A percentile compares a stretch with the other conserved stretches of the same genome.
These are phyloP conservation scores for Leptoclinus maculatus DNA, from an alignment of 2,797 vertebrate genomes.

Conservation along the genomic window DNA sequence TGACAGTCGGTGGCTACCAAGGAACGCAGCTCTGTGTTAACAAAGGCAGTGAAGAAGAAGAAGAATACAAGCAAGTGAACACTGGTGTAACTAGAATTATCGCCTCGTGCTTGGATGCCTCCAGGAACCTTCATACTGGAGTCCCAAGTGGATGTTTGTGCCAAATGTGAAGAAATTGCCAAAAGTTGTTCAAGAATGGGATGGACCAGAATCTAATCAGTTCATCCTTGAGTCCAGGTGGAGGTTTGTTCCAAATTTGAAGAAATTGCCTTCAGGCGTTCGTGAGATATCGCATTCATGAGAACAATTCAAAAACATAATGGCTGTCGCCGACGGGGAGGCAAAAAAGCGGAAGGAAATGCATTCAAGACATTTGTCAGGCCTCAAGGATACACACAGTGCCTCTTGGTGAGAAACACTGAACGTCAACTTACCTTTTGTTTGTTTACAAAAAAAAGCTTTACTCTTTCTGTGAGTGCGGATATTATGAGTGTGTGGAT, in stretches of 20 bases:
- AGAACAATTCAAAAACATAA: not conserved
- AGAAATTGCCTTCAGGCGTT: not conserved
- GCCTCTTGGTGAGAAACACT: not conserved
- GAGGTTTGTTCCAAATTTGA: not conserved
- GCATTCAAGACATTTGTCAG: not conserved
- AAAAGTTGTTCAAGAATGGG: not conserved
- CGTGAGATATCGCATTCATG: not conserved
- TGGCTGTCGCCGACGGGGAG: not conserved
- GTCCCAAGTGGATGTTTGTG: too few species aligned
- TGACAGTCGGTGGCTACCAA: not conserved
- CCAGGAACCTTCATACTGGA: too few species aligned
- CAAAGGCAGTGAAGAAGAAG: not conserved
- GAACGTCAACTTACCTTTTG: not conserved
- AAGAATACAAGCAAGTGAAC: not conserved
- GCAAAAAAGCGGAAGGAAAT: not conserved
- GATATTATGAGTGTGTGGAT: not conserved
- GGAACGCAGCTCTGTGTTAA: too few species aligned
- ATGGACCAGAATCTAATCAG: not conserved
- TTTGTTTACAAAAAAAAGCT: not conserved
- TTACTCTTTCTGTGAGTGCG: not conserved
- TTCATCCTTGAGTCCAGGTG: not conserved
- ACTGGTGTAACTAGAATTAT: not conserved
- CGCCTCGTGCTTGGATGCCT: too few species aligned
- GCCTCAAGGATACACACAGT: not conserved
- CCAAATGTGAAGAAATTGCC: too few species aligned